These are phyloP conservation scores for Drosophila nebulosa DNA, from an alignment of 1,140 invertebrate genomes.

Conservation along the genomic window DNA sequence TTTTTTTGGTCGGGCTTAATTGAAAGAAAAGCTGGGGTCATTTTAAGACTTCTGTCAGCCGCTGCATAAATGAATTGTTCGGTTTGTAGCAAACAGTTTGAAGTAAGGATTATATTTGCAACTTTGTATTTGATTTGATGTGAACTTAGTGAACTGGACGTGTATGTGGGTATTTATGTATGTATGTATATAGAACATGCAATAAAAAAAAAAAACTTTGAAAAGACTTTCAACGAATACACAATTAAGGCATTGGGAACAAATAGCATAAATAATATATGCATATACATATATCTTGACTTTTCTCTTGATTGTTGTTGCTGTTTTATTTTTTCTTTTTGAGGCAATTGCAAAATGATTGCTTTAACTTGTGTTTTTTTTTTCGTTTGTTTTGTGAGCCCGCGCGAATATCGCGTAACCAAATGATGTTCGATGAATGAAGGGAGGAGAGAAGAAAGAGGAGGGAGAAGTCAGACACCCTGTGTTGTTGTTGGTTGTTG, in stretches of 20 bases:
- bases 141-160: too few relatives aligned
- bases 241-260: not conserved
- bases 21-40: too few relatives aligned
- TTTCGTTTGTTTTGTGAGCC: not conserved
- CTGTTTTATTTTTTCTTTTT: not conserved
- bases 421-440: not conserved
- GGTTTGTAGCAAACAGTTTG: too few relatives aligned
- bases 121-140: too few relatives aligned
- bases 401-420: not conserved
- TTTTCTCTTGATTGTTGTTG: not conserved
- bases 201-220: too few relatives aligned
- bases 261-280: not conserved
- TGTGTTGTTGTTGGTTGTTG: too few relatives aligned
- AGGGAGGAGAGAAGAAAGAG: not conserved
- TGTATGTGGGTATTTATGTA: too few relatives aligned
- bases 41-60: too few relatives aligned
- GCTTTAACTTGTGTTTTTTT: constrained; percentile 17
- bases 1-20: too few relatives aligned
- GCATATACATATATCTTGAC: not conserved
- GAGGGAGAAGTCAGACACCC: not conserved
- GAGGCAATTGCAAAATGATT: constrained; percentile 6
- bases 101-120: too few relatives aligned
- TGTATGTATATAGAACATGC: too few relatives aligned
- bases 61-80: too few relatives aligned
- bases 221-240: not conserved